Evolutionary conservation across 2,113 vertebrate genomes (phyloP).

Genomic region (Siphamia tubifer): DNA sequence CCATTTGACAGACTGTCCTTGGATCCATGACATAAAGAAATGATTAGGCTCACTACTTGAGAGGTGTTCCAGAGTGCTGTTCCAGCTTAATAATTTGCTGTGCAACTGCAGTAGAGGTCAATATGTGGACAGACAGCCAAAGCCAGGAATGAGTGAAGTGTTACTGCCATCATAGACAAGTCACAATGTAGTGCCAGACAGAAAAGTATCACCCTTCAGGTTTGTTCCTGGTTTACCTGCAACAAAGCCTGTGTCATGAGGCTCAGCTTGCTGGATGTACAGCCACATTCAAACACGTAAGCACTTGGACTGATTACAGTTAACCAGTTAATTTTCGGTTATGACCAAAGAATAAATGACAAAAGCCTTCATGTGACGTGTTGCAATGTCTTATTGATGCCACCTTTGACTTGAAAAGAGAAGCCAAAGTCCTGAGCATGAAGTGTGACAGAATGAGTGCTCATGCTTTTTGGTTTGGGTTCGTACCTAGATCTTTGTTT

Average conservation of each 20-base stretch:
- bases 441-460: not conserved
- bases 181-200: slow-evolving; percentile 5
- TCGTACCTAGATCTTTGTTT: not conserved
- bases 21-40: no score
- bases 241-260: not conserved
- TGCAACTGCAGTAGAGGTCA: not conserved
- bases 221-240: not conserved
- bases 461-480: not conserved
- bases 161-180: slow-evolving; percentile 33
- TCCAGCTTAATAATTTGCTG: slow-evolving; percentile 25
- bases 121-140: not conserved
- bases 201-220: not conserved
- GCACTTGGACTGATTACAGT: not conserved
- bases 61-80: slow-evolving; percentile 20
- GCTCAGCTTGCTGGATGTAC: not conserved
- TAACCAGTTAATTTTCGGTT: not conserved
- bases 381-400: not conserved
- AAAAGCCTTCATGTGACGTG: not conserved
- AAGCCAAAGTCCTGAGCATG: slow-evolving; percentile 7
- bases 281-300: not conserved
- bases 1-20: no score
- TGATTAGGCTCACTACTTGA: no score
- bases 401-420: slow-evolving; percentile 28
- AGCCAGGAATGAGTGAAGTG: slow-evolving; percentile 29
- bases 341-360: slow-evolving; percentile 1